Evolutionary conservation across 2,797 vertebrate species (phyloP), one percentile per base, ranked within the genome.

Genomic region (Emys orbicularis): DNA sequence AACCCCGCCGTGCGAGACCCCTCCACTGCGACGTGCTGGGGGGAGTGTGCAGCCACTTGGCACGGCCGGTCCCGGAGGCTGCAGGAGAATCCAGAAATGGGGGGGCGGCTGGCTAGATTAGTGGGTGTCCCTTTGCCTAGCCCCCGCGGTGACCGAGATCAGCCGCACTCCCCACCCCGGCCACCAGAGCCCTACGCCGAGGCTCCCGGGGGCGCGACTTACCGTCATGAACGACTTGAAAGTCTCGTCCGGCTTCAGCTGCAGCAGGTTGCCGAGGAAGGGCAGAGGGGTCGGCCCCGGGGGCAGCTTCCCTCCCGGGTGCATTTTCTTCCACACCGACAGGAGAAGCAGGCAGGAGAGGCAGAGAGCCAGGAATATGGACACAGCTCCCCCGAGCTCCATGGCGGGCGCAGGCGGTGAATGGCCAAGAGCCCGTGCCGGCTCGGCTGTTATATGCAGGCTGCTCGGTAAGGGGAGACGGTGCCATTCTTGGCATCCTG

Each of bases 241-340:
- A 10, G 96, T 94, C 52, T 96, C 96, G 54, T 97, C 95, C 1
- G 93, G 80, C 19, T 95, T 81, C 50, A 98, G 25, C 37, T 98
- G 98, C 18, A 98, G 90, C 61, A 98, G n/a, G 86, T 98, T 98
- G 31, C 98, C 98, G 25, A 98, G 37, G 79, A 98, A 83, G 5
- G 98, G 98, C 21, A 97, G 85, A 0, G 98, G 98, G 27, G 96
- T 81, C 4, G 98, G 98, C 9, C 98, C 98, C 1, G 98, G 98
- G 4, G 98, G 98, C 21, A 98, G 90, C 65, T 94, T 97, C 7
- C 95, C 92, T 4, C 80, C 81, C 13, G 92, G 95, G 76, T 89
- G 94, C 44, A 59, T 56, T 59, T 8, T 23, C n/a, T 96, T 96
- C 98, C 98, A 97, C 15, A 92, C 91, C 2, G 95, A 84, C 44